A percentile compares a stretch with the other conserved stretches of the same genome.
These are phyloP conservation scores for Drosophila mauritiana DNA, from an alignment of 1,140 invertebrate genomes.

Conservation along the genomic window DNA sequence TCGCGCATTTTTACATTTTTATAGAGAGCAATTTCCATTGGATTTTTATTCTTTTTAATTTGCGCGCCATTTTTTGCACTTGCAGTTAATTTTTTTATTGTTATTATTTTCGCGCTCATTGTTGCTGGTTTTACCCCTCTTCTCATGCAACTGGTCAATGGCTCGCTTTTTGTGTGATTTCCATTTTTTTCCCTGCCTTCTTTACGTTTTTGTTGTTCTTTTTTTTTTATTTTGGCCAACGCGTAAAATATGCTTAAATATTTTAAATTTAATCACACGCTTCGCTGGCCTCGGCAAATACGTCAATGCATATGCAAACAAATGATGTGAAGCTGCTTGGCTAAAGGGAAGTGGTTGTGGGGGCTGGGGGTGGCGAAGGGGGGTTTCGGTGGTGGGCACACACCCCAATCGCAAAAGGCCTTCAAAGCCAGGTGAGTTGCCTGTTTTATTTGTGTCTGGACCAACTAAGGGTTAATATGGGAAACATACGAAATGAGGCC, in stretches of 20 bases:
- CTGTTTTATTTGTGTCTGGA: conserved; percentile 29
- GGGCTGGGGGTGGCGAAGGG: not conserved
- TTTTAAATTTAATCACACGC: conserved; percentile 83
- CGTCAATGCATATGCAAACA: conserved; percentile 82
- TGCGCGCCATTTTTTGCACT: conserved; percentile 69
- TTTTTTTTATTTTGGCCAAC: conserved; percentile 59
- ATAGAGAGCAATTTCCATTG: conserved; percentile 63
- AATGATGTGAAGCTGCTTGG: conserved; percentile 53
- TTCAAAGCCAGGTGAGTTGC: conserved; percentile 17
- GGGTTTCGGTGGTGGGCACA: not conserved
- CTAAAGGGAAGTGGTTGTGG: not conserved
- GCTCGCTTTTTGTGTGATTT: conserved; percentile 23
- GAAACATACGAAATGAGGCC: not conserved
- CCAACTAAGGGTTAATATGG: conserved; percentile 18
- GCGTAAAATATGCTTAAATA: conserved; percentile 83
- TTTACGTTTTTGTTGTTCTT: not conserved
- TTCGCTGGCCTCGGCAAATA: conserved; percentile 74
- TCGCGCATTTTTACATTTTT: conserved; percentile 68
- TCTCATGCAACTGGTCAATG: conserved; percentile 55
- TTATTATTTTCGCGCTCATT: conserved; percentile 77
- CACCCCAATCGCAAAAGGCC: not conserved
- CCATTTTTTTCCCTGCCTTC: conserved; percentile 1
- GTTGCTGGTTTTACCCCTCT: conserved; percentile 51
- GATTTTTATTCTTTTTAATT: conserved; percentile 76
- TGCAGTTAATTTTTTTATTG: conserved; percentile 78